Evolutionary conservation across 2,888 invertebrate species (phyloP).

Genomic region (Himalopsyche kuldschensis): DNA sequence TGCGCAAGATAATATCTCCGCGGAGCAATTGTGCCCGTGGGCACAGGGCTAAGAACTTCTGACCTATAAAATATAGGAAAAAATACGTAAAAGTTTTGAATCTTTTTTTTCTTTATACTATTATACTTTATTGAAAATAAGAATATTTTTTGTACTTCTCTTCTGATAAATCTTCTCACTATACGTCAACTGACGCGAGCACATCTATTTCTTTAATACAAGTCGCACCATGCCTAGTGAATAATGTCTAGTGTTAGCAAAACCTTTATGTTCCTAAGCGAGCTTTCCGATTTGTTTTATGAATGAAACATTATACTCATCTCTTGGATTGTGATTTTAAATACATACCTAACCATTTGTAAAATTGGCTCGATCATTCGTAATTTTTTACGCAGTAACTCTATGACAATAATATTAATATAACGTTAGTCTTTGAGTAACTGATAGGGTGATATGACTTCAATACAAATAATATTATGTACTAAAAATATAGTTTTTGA

Average conservation of each 20-base stretch:
- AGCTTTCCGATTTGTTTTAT: constrained; percentile 10
- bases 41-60: too few relatives aligned
- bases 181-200: background rate
- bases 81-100: too few relatives aligned
- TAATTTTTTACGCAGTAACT: background rate
- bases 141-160: too few relatives aligned
- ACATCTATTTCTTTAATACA: background rate
- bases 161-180: too few relatives aligned
- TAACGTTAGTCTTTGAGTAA: background rate
- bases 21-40: too few relatives aligned
- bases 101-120: too few relatives aligned
- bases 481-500: too few relatives aligned
- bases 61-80: too few relatives aligned
- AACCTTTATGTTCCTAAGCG: constrained; percentile 5
- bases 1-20: too few relatives aligned
- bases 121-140: too few relatives aligned
- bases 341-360: background rate
- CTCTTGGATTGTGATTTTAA: background rate
- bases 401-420: background rate
- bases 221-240: background rate
- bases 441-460: background rate
- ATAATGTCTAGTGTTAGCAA: constrained; percentile 1
- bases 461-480: background rate
- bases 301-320: constrained; percentile 15
- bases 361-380: background rate